Evolutionary conservation across 2,797 vertebrate species (phyloP), one percentile per base, ranked within the genome.

Genomic region (Eulemur albifrons): DNA sequence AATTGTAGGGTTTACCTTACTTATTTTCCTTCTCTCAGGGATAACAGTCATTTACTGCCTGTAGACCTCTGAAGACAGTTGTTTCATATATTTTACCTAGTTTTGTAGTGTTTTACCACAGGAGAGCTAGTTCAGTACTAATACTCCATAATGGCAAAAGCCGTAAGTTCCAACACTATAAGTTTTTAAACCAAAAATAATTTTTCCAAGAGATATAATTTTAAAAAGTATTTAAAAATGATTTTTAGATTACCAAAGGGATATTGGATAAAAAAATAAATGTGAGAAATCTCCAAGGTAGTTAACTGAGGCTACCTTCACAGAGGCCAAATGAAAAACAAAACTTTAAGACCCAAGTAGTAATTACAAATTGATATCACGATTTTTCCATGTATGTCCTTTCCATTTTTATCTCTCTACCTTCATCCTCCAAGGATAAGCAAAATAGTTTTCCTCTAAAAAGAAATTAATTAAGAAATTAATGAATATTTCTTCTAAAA

Each of bases 391-490:
- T 72, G 4, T 38, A 59, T 43, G 30, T 65, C 18, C 3, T 43
- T 87, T 32, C 38, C 27, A 61, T 73, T 92, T 95, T 69, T 67
- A 77, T 81, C 35, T 89, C 85, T 89, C 85, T 83, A n/a, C 20
- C 9, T 76, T 89, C 13, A 88, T 59, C 40, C 21, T 88, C 38
- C 35, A 85, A 81, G 82, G 2, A 67, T 5, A 87, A 76, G 40
- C 17, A 90, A 94, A 83, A 27, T 15, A 45, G 50, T 88, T 87
- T 89, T 91, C 18, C 82, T 85, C 45, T 73, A 57, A 88, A 94
- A 92, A 38, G 13, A 87, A 84, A 88, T 72, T 85, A 57, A 88
- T 72, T 85, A 57, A 57, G 54, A 25, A 57, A 57, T 57, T 50
- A 23, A 57, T 57, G 23, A 57, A 57, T 57, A 17, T 89, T 94